A percentile compares a stretch with the other conserved stretches of the same genome.
These are phyloP conservation scores for Camelus bactrianus DNA, from an alignment of 2,113 vertebrate species.

Conservation along the genomic window DNA sequence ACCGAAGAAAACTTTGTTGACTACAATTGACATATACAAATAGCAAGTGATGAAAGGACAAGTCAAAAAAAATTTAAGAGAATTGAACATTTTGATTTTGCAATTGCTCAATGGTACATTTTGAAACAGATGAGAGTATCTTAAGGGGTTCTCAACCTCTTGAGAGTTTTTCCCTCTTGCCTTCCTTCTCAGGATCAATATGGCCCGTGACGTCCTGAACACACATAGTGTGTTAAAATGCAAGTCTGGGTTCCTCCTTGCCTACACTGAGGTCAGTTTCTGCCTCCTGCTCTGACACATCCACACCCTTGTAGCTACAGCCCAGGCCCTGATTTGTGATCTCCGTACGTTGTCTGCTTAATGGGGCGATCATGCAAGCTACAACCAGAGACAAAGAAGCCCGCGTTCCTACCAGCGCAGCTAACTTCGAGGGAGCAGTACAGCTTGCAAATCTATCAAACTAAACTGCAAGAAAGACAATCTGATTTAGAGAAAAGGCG, in stretches of 20 bases:
- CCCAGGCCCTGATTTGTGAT: conserved; percentile 92
- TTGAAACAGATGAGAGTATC: conserved; percentile 46
- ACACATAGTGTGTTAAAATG: conserved; percentile 82
- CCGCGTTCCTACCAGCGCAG: conserved; percentile 90
- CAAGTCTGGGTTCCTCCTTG: conserved; percentile 82
- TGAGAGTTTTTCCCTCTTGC: background rate
- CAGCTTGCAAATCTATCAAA: conserved; percentile 93
- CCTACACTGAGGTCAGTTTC: conserved; percentile 89
- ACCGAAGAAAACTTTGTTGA: conserved; percentile 36
- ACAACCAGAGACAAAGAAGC: conserved; percentile 96
- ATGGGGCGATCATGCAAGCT: conserved; percentile 98
- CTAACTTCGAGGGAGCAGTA: conserved; percentile 90
- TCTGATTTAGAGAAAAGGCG: conserved; percentile 96
- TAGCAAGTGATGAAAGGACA: conserved; percentile 3
- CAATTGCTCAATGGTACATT: background rate
- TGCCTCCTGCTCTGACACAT: conserved; percentile 84
- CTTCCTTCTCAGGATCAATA: conserved; percentile 65
- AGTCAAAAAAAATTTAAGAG: conserved; percentile 26
- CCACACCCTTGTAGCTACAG: conserved; percentile 90
- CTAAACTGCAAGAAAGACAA: conserved; percentile 94
- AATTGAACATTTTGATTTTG: conserved; percentile 29
- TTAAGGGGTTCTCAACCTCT: background rate
- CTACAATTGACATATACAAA: conserved; percentile 11
- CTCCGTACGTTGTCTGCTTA: conserved; percentile 96
- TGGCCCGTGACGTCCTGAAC: conserved; percentile 74